A percentile compares a stretch with the other conserved stretches of the same genome.
These are phyloP conservation scores for Melikaiella ostensackeni DNA, from an alignment of 2,888 invertebrate species.

Conservation along the genomic window DNA sequence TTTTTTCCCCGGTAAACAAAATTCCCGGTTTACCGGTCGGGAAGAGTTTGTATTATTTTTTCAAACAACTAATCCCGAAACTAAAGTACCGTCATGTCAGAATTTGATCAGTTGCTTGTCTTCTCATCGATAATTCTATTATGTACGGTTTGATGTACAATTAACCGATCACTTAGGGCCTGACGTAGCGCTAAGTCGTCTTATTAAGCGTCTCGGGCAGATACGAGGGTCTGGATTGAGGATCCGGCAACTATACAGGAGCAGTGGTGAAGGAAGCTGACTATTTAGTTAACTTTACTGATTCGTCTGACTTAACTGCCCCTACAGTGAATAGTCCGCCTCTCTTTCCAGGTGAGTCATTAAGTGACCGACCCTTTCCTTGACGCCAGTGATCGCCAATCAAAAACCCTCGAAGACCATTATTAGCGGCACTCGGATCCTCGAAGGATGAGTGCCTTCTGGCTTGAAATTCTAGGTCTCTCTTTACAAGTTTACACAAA, in stretches of 20 bases:
- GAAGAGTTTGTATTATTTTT: too few species aligned
- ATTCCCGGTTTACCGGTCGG: too few species aligned
- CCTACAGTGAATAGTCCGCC: conserved; percentile 45
- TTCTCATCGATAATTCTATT: conserved; percentile 73
- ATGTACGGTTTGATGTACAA: conserved; percentile 77
- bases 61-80: too few species aligned
- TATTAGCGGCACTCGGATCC: conserved; percentile 47
- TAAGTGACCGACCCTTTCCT: conserved; percentile 52
- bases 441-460: neutral
- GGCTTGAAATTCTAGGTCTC: conserved; percentile 13
- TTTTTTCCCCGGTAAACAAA: too few species aligned
- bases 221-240: conserved; percentile 7
- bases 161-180: conserved; percentile 76
- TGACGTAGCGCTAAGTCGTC: conserved; percentile 76
- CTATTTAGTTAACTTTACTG: conserved; percentile 49
- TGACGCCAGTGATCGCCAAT: conserved; percentile 55
- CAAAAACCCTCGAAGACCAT: conserved; percentile 52
- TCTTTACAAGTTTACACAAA: neutral
- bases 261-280: conserved; percentile 4
- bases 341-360: conserved; percentile 53
- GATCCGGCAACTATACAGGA: conserved; percentile 31
- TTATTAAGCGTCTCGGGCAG: conserved; percentile 70
- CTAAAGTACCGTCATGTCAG: too few species aligned
- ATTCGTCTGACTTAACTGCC: conserved; percentile 52
- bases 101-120: too few species aligned